Evolutionary conservation across 2,888 invertebrate species (phyloP), one percentile per base, ranked within the genome.

Genomic region (Poecilus cupreus): DNA sequence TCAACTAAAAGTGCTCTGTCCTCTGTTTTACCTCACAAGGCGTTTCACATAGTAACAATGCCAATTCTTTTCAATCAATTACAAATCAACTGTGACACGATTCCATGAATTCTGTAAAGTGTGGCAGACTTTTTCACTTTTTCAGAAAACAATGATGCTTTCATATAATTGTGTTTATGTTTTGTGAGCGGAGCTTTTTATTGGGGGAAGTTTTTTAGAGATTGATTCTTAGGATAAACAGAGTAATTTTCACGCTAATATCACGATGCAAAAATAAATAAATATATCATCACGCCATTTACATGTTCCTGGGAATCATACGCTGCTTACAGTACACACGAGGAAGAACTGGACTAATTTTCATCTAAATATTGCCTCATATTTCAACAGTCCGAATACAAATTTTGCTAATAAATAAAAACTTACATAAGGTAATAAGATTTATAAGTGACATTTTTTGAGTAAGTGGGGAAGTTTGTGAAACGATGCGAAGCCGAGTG

Each of bases 1-100:
- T 75, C 75, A 51, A 75, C 75, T 26, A 75, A 75, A 75, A 51
- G 32, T 75, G 13, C 26, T 16, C 49, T 75, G 18, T 51, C 32
- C 49, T 75, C n/a, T 75, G 49, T 75, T 75, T 75, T 75, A 75
- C 75, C 75, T 51, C 75, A 75, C 75, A 75, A 75, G 75, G 32
- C 75, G 75, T 51, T 49, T 51, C 51, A 43, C 75, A 51, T 32
- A 37, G 32, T 75, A 75, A 51, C 75, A 75, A 75, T 75, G 51
- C 32, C 74, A 75, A 75, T 75, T 75, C 49, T 75, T 75, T 75
- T 75, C 75, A 75, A 75, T 75, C 51, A 26, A 75, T 75, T 75
- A 75, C 75, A 75, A 75, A 75, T 75, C 75, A 75, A 75, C 49
- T 75, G 75, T 75, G 49, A 75, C 75, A 49, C 32, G 51, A 49